phyloP scores from a whole-genome alignment of 1,140 invertebrate genomes.

The Babylonia areolata region DNA sequence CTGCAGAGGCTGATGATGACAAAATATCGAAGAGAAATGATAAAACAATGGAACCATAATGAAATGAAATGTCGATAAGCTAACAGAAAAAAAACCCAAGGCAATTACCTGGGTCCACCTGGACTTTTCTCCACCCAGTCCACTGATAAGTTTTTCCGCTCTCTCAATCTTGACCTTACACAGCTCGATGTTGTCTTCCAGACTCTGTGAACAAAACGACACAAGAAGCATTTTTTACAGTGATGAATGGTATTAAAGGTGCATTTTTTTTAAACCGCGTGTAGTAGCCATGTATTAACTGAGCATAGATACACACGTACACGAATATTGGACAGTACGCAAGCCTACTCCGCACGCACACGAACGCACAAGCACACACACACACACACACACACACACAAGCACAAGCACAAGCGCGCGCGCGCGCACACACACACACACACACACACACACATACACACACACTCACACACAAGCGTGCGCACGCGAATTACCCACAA shows the following conservation, averaged over 20 bases:
- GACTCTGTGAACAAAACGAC: constrained; percentile 54
- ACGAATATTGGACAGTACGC: background rate
- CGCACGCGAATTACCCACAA: background rate
- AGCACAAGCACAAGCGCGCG: background rate
- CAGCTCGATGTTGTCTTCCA: constrained; percentile 75
- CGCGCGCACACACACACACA: background rate
- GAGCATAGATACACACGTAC: background rate
- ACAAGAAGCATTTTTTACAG: background rate
- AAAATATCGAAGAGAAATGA: no score
- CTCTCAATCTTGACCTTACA: constrained; percentile 75
- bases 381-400: background rate
- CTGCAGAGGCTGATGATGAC: no score
- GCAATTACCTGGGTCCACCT: constrained; percentile 73
- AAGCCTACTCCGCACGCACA: background rate
- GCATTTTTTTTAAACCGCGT: no score
- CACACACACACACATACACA: background rate
- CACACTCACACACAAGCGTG: background rate
- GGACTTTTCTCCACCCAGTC: constrained; percentile 75
- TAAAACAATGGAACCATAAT: no score
- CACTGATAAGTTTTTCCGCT: constrained; percentile 75
- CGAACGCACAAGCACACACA: background rate
- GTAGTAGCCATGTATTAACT: no score
- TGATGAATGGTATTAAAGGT: no score
- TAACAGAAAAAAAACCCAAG: no score
- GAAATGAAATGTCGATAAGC: no score